Evolutionary conservation across 1,140 invertebrate genomes (phyloP).

Genomic region (Musca vetustissima): DNA sequence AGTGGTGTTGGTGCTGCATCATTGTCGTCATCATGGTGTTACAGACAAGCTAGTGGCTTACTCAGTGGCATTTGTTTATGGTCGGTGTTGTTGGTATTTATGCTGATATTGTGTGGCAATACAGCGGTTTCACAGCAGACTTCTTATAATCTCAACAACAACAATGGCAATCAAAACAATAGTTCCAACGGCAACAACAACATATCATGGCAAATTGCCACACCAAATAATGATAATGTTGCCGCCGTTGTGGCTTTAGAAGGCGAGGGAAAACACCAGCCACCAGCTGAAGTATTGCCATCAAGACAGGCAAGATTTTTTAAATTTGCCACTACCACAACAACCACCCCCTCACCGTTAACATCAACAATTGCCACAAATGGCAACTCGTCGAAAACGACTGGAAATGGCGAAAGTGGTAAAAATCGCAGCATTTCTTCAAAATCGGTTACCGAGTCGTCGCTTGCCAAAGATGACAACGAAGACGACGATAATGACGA

Average conservation of each 20-base stretch:
- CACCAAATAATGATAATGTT: neutral
- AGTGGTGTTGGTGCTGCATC: neutral
- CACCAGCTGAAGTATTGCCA: neutral
- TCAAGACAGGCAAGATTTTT: too few species aligned
- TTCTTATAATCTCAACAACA: neutral
- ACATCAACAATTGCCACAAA: conserved; percentile 13
- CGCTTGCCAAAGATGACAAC: neutral
- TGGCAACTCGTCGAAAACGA: neutral
- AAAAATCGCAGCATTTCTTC: neutral
- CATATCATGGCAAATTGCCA: conserved; percentile 18
- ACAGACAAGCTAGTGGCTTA: too few species aligned
- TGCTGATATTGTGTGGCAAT: conserved; percentile 16
- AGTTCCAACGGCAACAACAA: conserved; percentile 11
- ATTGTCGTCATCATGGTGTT: too few species aligned
- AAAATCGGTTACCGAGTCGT: too few species aligned
- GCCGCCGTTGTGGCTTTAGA: neutral
- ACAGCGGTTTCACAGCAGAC: conserved; percentile 5
- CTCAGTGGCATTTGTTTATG: neutral
- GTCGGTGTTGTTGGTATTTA: conserved; percentile 17
- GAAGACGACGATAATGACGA: neutral
- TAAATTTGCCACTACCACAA: neutral
- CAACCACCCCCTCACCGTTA: neutral
- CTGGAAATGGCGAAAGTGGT: conserved; percentile 1
- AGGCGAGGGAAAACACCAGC: neutral
- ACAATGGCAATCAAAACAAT: neutral